Evolutionary conservation across 2,113 vertebrate species (phyloP).

Genomic region (Galemys pyrenaicus): DNA sequence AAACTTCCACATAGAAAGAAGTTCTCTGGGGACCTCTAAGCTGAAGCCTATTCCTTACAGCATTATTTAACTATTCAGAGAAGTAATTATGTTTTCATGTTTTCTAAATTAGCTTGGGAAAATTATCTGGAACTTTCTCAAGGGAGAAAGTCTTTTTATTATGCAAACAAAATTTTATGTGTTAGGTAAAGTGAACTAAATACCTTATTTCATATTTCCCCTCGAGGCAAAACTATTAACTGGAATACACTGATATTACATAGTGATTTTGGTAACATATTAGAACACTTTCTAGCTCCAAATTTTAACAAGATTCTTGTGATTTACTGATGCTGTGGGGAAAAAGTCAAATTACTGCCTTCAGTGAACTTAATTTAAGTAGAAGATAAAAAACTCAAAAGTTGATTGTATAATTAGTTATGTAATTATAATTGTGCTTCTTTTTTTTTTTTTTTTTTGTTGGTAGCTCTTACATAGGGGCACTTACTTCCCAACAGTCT

Average conservation of each 20-base stretch:
- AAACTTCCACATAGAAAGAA: conserved; percentile 63
- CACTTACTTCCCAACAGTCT: not conserved
- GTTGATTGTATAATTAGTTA: not conserved
- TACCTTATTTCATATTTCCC: conserved; percentile 11
- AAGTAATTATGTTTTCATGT: conserved; percentile 82
- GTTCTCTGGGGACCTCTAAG: conserved; percentile 70
- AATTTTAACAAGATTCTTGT: not conserved
- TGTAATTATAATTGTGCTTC: not conserved
- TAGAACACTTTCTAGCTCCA: not conserved
- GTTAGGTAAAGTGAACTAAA: conserved; percentile 67
- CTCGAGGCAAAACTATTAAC: not conserved
- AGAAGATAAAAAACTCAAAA: not conserved
- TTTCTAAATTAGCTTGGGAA: conserved; percentile 80
- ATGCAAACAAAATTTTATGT: conserved; percentile 77
- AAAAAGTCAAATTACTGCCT: not conserved
- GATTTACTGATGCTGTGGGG: not conserved
- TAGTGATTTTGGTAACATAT: not conserved
- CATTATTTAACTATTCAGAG: conserved; percentile 78
- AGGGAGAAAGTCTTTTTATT: conserved; percentile 77
- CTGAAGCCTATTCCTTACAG: conserved; percentile 70
- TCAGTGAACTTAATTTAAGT: not conserved
- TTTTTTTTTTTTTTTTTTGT: not conserved
- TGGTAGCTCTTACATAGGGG: not conserved
- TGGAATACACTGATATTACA: not conserved
- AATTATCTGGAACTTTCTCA: conserved; percentile 77